Base-by-base conservation (phyloP, 2,113 vertebrate species). In the Dolichallabes microphthalmus region DNA sequence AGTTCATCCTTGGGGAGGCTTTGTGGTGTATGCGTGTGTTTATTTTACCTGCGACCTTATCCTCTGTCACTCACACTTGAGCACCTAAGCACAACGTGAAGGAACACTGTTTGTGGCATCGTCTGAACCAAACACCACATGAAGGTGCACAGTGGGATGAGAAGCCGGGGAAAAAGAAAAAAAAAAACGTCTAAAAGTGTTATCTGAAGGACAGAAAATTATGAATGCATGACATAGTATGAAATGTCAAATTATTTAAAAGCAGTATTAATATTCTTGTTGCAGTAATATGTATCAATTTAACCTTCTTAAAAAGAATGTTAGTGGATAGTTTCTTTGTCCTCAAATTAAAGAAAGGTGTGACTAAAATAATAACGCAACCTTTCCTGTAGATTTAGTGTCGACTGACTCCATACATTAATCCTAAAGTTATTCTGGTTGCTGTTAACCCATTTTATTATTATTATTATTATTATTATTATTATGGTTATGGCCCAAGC, bases 11-110 rank as follows among this genome's bases (percentile, higher is more conserved):
- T 84, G 69, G 74, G 63, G 91, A 90, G 90, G 88, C 83, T 86
- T 17, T 71, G 77, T 76, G 12, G 3, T 14, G 81, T 25, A 66
- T 32, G 66, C 27, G 64, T 53, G 63, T 52, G 35, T 63, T 57
- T 30, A 55, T 78, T 86, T 82, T 86, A 45, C 55, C 14, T 17
- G 83, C 91, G 90, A 93, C 92, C 90, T 94, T 92, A 93, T 83
- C 81, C 74, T 89, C 85, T 85, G 88, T 88, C 80, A 83, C 91
- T 94, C 92, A 93, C 89, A 82, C 91, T 94, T 89, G 45, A 45
- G 92, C 91, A 94, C 93, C 85, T 92, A 90, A 90, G 92, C 92
- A 92, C 92, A 93, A 92, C 91, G 88, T 89, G 89, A 73, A 88
- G 91, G 91, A 89, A 74, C 88, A 89, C 82, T 82, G 86, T 88